phyloP scores from a whole-genome alignment of 2,888 invertebrate genomes.

The Imbricaverruca yamaguchii region DNA sequence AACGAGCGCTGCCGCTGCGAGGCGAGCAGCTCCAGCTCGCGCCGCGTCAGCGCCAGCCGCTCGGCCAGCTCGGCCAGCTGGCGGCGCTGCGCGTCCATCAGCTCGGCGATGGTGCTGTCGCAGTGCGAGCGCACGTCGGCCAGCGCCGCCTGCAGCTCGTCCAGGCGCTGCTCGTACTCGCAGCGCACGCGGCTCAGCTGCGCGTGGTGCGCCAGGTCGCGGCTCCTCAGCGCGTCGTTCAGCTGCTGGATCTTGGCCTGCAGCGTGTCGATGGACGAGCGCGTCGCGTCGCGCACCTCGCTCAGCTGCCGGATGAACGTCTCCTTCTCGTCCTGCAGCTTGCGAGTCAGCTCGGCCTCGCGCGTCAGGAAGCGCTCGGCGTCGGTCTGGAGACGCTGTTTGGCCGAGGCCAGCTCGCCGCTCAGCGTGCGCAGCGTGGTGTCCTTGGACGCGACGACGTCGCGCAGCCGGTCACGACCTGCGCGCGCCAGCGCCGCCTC shows the following conservation, averaged over 20 bases:
- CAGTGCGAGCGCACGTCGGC: background rate
- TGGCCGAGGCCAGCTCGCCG: background rate
- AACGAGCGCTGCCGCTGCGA: background rate
- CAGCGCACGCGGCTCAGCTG: slow-evolving; percentile 8
- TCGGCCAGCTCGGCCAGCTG: slow-evolving; percentile 5
- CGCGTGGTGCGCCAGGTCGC: slow-evolving; percentile 1
- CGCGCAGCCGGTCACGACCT: background rate
- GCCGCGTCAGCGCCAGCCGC: background rate
- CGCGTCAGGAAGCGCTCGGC: background rate
- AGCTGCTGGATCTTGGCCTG: slow-evolving; percentile 2
- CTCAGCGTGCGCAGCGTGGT: background rate
- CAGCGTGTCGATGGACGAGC: slow-evolving; percentile 1
- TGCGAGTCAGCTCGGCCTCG: background rate
- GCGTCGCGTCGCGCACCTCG: slow-evolving; percentile 5
- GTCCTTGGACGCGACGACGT: background rate
- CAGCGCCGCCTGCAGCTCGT: slow-evolving; percentile 13
- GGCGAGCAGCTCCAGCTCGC: slow-evolving; percentile 16
- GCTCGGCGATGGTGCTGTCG: background rate
- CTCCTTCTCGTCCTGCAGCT: slow-evolving; percentile 12
- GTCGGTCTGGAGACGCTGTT: background rate
- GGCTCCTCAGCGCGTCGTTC: slow-evolving; percentile 5
- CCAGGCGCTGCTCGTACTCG: background rate
- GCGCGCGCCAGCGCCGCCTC: background rate
- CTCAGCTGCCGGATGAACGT: slow-evolving; percentile 1
- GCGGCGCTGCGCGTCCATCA: background rate